These are phyloP conservation scores for Caenorhabditis uteleia DNA, from an alignment of 2,888 invertebrate species.

Conservation along the genomic window DNA sequence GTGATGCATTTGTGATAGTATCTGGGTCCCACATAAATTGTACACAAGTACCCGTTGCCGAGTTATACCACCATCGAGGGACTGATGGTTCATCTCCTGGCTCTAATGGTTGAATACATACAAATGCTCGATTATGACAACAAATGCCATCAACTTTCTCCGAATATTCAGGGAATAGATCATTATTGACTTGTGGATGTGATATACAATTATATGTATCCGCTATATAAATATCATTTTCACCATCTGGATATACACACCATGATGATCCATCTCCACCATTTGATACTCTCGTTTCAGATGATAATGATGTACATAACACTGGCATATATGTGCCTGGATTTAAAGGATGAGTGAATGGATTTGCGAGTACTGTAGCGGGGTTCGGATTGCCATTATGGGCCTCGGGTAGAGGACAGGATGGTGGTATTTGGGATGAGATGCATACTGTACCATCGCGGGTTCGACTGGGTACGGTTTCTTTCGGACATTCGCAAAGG, in stretches of 20 bases:
- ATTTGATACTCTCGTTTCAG: constrained; percentile 56
- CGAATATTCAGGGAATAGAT: constrained; percentile 62
- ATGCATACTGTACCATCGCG: constrained; percentile 65
- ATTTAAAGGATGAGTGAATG: constrained; percentile 58
- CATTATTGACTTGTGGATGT: constrained; percentile 64
- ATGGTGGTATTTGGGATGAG: constrained; percentile 57
- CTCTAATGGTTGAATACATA: constrained; percentile 64
- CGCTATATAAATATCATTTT: constrained; percentile 60
- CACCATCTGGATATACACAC: constrained; percentile 67
- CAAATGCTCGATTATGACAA: constrained; percentile 64
- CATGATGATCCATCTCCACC: constrained; percentile 63
- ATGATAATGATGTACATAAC: constrained; percentile 58
- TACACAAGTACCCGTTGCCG: constrained; percentile 63
- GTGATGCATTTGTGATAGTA: constrained; percentile 60
- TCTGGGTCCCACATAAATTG: constrained; percentile 67
- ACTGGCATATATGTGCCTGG: constrained; percentile 65
- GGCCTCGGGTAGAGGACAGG: constrained; percentile 63
- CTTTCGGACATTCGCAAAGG: constrained; percentile 63
- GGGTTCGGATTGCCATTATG: constrained; percentile 61
- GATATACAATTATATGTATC: constrained; percentile 65
- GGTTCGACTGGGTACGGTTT: constrained; percentile 52
- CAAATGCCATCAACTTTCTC: constrained; percentile 65
- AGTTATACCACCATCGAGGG: constrained; percentile 67
- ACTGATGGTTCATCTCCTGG: constrained; percentile 64
- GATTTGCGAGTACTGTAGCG: constrained; percentile 64